Evolutionary conservation across 2,113 vertebrate species (phyloP).

Genomic region (Aythya baeri): DNA sequence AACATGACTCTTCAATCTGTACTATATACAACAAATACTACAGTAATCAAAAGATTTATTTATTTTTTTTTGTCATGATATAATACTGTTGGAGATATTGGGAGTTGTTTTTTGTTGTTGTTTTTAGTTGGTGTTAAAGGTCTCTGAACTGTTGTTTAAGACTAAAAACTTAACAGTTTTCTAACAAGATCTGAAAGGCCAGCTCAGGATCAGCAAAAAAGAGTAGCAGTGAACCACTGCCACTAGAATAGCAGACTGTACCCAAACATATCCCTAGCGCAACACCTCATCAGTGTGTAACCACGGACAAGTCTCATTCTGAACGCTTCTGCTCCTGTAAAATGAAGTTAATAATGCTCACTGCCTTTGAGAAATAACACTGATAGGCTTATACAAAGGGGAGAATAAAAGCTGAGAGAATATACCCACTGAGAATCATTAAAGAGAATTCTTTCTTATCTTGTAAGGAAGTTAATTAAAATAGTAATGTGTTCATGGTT

Average conservation of each 20-base stretch:
- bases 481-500: constrained; percentile 21
- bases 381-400: neutral
- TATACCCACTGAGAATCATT: neutral
- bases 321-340: neutral
- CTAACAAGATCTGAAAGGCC: neutral
- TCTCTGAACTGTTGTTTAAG: neutral
- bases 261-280: neutral
- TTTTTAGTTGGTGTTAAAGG: neutral
- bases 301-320: neutral
- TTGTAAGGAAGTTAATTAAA: constrained; percentile 47
- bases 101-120: neutral
- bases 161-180: neutral
- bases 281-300: neutral
- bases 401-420: neutral
- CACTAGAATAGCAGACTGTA: neutral
- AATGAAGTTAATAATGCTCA: constrained; percentile 27
- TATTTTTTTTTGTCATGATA: neutral
- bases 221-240: neutral
- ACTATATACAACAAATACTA: neutral
- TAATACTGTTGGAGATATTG: neutral
- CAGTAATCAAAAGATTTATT: neutral
- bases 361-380: constrained; percentile 13
- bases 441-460: constrained; percentile 24
- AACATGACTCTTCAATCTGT: neutral
- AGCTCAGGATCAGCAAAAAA: neutral